These are phyloP conservation scores for Liparis tanakae DNA, from an alignment of 2,797 vertebrate genomes.

Conservation along the genomic window DNA sequence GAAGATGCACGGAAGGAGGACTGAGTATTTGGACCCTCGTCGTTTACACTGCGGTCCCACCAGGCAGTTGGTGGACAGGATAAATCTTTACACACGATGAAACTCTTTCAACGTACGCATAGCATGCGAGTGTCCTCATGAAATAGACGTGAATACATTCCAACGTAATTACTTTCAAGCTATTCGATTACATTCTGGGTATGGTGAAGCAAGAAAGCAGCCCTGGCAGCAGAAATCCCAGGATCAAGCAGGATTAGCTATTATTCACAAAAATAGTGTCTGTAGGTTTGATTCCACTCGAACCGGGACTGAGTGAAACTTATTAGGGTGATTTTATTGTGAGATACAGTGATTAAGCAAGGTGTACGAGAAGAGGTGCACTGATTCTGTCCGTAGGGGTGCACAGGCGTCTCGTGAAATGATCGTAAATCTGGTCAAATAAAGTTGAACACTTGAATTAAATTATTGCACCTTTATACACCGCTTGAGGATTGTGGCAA, in stretches of 20 bases:
- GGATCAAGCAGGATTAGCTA: constrained; percentile 1
- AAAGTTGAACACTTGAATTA: neutral
- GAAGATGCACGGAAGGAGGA: neutral
- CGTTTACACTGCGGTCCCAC: neutral
- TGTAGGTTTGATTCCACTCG: neutral
- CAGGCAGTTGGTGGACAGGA: constrained; percentile 1
- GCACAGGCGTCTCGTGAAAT: neutral
- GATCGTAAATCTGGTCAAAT: neutral
- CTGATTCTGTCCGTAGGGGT: neutral
- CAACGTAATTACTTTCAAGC: neutral
- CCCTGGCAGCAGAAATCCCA: neutral
- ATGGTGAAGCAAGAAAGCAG: neutral
- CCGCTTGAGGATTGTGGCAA: constrained; percentile 17
- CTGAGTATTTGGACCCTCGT: neutral
- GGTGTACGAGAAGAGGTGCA: constrained; percentile 14
- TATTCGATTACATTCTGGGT: neutral
- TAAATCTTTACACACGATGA: constrained; percentile 14
- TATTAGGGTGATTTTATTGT: neutral
- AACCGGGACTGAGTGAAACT: neutral
- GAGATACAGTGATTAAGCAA: constrained; percentile 2
- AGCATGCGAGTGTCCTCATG: neutral
- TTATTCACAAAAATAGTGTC: neutral
- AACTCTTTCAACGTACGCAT: constrained; percentile 2
- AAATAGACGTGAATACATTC: neutral
- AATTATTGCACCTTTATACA: constrained; percentile 31